Evolutionary conservation across 2,113 vertebrate species (phyloP).

Genomic region (Choloepus hoffmanni): DNA sequence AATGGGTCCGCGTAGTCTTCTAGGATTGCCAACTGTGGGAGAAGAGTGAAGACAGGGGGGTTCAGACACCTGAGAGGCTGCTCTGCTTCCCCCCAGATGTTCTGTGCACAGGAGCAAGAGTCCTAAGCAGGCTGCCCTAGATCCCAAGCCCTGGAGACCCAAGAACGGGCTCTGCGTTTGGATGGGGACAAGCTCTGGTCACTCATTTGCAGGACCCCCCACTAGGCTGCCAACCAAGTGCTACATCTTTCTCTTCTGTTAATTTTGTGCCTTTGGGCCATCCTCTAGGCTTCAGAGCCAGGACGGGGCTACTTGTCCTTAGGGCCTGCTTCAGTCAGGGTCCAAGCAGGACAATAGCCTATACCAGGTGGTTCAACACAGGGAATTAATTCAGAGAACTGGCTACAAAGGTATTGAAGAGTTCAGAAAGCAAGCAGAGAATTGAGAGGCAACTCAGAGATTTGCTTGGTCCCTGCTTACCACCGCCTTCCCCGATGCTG

Average conservation of each 20-base stretch:
- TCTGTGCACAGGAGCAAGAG: background rate
- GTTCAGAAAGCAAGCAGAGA: background rate
- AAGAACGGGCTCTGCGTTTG: background rate
- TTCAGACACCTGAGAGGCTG: background rate
- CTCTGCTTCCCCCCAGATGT: background rate
- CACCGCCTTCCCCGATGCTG: background rate
- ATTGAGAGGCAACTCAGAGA: background rate
- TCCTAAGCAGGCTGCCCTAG: background rate
- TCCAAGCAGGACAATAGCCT: background rate
- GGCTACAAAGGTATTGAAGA: background rate
- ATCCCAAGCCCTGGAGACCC: background rate
- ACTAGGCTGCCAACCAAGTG: background rate
- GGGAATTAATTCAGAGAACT: constrained; percentile 1
- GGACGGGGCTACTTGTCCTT: background rate
- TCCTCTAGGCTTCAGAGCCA: background rate
- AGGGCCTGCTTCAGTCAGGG: background rate
- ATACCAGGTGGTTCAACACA: background rate
- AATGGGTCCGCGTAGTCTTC: constrained; percentile 99
- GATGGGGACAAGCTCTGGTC: background rate
- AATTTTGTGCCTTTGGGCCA: background rate
- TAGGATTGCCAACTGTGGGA: constrained; percentile 92
- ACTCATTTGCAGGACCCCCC: background rate
- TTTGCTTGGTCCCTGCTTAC: background rate
- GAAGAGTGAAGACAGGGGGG: background rate
- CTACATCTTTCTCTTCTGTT: background rate